phyloP scores from a whole-genome alignment of 2,888 invertebrate genomes.

The Gastracanthus pulcherrimus region DNA sequence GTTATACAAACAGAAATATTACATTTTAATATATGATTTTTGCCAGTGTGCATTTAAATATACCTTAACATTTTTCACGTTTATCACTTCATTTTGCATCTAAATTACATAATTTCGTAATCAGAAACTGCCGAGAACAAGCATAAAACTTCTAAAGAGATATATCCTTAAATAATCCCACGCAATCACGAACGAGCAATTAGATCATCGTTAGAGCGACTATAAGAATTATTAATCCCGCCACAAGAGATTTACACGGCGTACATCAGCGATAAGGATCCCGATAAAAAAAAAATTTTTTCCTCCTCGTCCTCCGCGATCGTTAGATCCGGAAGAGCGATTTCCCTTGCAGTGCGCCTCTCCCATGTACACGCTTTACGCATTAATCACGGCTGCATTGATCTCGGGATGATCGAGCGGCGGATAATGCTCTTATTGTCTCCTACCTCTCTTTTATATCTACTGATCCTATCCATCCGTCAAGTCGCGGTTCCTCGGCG shows the following conservation, averaged over 20 bases:
- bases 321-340: neutral
- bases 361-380: neutral
- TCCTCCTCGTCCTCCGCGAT: neutral
- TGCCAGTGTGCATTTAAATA: too few relatives aligned
- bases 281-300: neutral
- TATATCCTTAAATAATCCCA: neutral
- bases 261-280: neutral
- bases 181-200: neutral
- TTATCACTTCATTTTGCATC: too few relatives aligned
- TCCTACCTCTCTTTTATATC: too few relatives aligned
- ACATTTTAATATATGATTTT: too few relatives aligned
- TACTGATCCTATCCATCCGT: too few relatives aligned
- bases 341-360: too few relatives aligned
- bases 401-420: neutral
- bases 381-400: neutral
- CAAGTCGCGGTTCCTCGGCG: too few relatives aligned
- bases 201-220: conserved; percentile 20
- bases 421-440: neutral
- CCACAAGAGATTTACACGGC: conserved; percentile 6
- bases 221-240: conserved; percentile 10
- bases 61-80: too few relatives aligned
- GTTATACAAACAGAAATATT: too few relatives aligned
- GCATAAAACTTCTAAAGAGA: neutral
- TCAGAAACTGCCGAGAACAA: too few relatives aligned
- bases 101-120: too few relatives aligned